Evolutionary conservation across 37 sponge, comb jelly and placozoan genomes (phyloP).

Genomic region (Spongia lamella): DNA sequence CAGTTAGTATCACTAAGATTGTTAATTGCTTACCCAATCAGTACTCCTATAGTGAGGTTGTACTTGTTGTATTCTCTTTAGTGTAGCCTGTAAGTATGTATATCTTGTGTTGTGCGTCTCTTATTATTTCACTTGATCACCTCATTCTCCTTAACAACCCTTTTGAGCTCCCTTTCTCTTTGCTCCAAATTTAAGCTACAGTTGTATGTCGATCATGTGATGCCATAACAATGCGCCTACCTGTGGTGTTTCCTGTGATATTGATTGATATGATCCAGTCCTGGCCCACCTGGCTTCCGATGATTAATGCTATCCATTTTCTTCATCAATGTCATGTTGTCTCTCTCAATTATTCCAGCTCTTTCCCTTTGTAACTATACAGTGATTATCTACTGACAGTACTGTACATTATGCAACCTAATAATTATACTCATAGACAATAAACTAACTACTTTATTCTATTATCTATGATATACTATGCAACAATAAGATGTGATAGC

Average conservation of each 20-base stretch:
- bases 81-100: slow-evolving; percentile 20
- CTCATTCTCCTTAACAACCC: slow-evolving; percentile 57
- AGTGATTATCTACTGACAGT: too few relatives aligned
- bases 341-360: slow-evolving; percentile 57
- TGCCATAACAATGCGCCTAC: background rate
- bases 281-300: slow-evolving; percentile 26
- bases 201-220: background rate
- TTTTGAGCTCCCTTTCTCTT: slow-evolving; percentile 43
- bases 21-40: slow-evolving; percentile 32
- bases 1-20: too few relatives aligned
- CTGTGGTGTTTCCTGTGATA: slow-evolving; percentile 66
- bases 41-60: slow-evolving; percentile 57
- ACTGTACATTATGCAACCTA: background rate
- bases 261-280: too few relatives aligned
- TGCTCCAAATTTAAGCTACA: slow-evolving; percentile 56
- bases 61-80: slow-evolving; percentile 57
- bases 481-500: too few relatives aligned
- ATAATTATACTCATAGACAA: background rate
- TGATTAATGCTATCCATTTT: slow-evolving; percentile 66
- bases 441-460: too few relatives aligned
- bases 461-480: too few relatives aligned
- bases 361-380: slow-evolving; percentile 62
- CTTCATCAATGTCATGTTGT: slow-evolving; percentile 63
- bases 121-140: too few relatives aligned
- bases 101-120: too few relatives aligned